phyloP scores from a whole-genome alignment of 1,140 invertebrate genomes.

The Drosophila sp. region DNA sequence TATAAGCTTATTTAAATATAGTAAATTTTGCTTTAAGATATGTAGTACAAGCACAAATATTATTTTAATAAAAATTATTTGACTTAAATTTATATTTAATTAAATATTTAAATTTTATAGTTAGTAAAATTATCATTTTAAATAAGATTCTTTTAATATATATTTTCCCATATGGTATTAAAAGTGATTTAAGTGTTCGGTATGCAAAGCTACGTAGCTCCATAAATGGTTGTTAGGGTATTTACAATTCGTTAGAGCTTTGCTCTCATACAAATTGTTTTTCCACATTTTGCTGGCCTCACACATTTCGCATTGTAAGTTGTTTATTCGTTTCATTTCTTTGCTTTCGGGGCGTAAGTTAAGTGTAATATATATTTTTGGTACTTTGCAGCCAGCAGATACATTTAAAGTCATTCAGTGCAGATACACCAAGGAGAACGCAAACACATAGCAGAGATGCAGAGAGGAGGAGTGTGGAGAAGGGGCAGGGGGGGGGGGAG shows the following conservation, averaged over 20 bases:
- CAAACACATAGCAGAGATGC: not conserved
- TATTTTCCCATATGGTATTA: no score
- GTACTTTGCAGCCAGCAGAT: slow-evolving; percentile 68
- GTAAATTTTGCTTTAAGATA: no score
- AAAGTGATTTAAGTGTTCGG: no score
- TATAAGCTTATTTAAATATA: no score
- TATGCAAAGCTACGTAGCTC: not conserved
- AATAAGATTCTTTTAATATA: no score
- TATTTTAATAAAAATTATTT: no score
- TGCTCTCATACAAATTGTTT: not conserved
- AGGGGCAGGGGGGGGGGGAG: slow-evolving; percentile 15
- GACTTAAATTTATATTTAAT: no score
- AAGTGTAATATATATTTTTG: slow-evolving; percentile 69
- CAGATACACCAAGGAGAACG: slow-evolving; percentile 44
- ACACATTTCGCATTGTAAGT: slow-evolving; percentile 26
- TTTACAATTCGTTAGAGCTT: not conserved
- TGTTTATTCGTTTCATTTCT: slow-evolving; percentile 26
- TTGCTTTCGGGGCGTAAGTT: slow-evolving; percentile 40
- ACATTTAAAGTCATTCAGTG: slow-evolving; percentile 80
- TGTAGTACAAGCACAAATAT: no score
- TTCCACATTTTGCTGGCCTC: slow-evolving; percentile 14
- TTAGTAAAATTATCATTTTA: no score
- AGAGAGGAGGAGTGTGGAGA: slow-evolving; percentile 5
- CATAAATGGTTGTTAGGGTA: not conserved
- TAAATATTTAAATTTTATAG: no score